Evolutionary conservation across 2,888 invertebrate genomes (phyloP), one percentile per base, ranked within the genome.

Genomic region (Cordilura impudica): DNA sequence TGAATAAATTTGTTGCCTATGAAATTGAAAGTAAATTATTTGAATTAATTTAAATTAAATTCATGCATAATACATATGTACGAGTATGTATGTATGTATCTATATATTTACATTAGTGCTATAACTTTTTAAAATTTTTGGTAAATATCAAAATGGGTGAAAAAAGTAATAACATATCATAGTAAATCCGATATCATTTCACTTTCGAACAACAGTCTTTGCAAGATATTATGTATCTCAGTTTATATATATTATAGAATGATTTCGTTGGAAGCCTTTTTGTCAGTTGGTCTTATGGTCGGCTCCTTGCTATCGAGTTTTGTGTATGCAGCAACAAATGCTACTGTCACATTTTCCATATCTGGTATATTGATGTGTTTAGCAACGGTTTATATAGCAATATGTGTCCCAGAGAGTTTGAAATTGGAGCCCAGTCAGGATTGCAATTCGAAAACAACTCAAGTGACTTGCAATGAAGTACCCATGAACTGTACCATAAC

Each of bases 291-390:
- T 0, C 88, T 92, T 60, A 90, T 94, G 45, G 82, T 91, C 18
- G 95, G 95, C 5, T 90, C 92, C 0, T 83, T 93, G 14, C 83
- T 90, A 0, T 94, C 94, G 81, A 92, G 94, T 7, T 91, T 91
- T 76, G 84, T 94, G 0, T 91, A 93, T 66, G 89, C 90, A 4
- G 86, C 85, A 0, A 88, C 89, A 1, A 87, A 82, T 76, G 77
- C 87, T 0, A 75, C 87, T 0, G 81, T 82, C 0, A 87, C 88
- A 4, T 89, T 90, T 66, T 79, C 83, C 18, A 84, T 87, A 3
- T 88, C 90, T 2, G 86, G 85, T 0, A 31, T 82, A 3, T 79
- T 86, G 0, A 84, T 86, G n/a, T 84, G 87, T 4, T 10, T 85
- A 2, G 84, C 86, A 16, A 84, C 87, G 0, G 12, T 88, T 0